Base-by-base conservation (phyloP, 2,888 invertebrate species). In the Hirtodrosophila duncani region DNA sequence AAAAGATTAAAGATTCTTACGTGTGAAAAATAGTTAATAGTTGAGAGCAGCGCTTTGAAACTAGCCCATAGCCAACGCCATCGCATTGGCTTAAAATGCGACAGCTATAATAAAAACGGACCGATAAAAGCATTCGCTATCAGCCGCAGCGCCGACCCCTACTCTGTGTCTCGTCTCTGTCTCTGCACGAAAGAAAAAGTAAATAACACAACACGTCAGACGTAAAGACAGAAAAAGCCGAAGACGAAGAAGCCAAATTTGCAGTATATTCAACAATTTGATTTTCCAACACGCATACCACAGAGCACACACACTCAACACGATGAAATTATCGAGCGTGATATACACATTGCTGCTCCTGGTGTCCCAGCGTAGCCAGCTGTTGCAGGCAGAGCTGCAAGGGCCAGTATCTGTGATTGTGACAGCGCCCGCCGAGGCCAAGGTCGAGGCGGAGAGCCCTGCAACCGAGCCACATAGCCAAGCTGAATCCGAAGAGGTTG, bases 181-280 rank as follows among this genome's bases (percentile, higher is more conserved):
- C n/a, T 14, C 14, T 20, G 20, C 7, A 11, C 17, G 31, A 50
- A 60, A 48, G 51, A 77, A 68, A 67, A 67, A 67, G 65, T 67
- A 77, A 69, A 77, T 74, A 80, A 69, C 67, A 67, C 77, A 77
- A 74, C 72, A 77, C 75, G 75, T 77, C 75, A 77, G 69, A 58
- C 45, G 33, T 56, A 53, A 42, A 63, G 24, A 61, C 29, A 53
- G 39, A n/a, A 18, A 33, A 44, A 29, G 30, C 34, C n/a, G n/a
- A 9, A 39, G 41, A 34, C 27, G 24, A 36, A 21, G 34, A 53
- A 62, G 34, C 34, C 21, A 67, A 59, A 46, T 61, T 62, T 29
- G 7, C 31, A 38, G 48, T 42, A 45, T 30, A 37, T 44, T 31
- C 13, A 29, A 27, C 24, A 30, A 34, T 33, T 6, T 42, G 39